Evolutionary conservation across 2,113 vertebrate genomes (phyloP).

Genomic region (Casuarius casuarius): DNA sequence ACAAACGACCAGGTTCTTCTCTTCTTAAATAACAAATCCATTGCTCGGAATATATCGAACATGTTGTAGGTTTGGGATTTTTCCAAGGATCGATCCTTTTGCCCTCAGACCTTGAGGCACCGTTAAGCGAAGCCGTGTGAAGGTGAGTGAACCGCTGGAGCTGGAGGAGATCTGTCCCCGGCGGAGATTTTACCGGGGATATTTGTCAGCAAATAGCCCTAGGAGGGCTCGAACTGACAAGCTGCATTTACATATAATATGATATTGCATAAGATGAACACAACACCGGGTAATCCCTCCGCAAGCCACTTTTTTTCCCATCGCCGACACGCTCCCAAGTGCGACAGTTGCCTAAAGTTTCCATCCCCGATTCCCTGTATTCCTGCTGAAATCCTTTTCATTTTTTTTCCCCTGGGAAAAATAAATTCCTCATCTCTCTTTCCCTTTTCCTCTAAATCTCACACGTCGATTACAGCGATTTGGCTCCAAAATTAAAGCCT

Average conservation of each 20-base stretch:
- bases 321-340: neutral
- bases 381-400: neutral
- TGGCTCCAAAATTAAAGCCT: neutral
- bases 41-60: neutral
- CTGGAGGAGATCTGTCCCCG: accelerated
- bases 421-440: accelerated
- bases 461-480: neutral
- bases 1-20: accelerated
- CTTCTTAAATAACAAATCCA: accelerated
- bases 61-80: accelerated
- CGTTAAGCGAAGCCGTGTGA: neutral
- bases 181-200: accelerated
- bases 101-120: neutral
- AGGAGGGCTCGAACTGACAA: neutral
- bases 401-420: neutral
- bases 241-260: accelerated
- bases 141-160: neutral
- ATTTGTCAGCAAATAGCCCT: neutral
- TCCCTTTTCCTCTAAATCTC: neutral
- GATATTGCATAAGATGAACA: accelerated
- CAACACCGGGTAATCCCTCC: neutral
- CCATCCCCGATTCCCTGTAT: neutral
- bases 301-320: neutral
- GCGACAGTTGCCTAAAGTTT: neutral
- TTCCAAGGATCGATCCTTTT: accelerated